Base-by-base conservation (phyloP, 2,888 invertebrate species). In the Pelosia muscerda region DNA sequence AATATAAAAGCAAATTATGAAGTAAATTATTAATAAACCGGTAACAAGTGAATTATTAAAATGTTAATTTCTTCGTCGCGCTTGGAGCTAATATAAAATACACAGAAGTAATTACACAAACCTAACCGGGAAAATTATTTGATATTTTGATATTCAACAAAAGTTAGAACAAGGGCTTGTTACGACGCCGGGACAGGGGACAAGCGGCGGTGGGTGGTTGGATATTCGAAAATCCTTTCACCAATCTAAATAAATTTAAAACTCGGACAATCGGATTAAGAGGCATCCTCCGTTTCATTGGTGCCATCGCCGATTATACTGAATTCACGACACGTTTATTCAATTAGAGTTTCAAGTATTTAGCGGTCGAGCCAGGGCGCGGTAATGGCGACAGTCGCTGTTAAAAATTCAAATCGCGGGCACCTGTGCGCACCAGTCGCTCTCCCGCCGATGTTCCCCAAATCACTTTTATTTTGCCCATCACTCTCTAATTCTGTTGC, bases 281-380 rank as follows among this genome's bases (percentile, higher is more conserved):
- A 63, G 71, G 76, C 79, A 62, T 78, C 72, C 65, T 81, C 73
- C 83, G 82, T 81, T 79, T 83, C 81, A 86, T 85, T 81, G 84
- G 78, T 63, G 74, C 81, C 74, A 75, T 77, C 81, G 81, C 78
- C 87, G 88, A 89, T 89, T 85, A 88, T 87, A 86, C 82, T 76
- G 84, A 79, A 86, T 86, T 84, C 85, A 82, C 82, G 86, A 90
- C 90, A 90, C 90, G 90, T 88, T 89, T 90, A 90, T 90, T 90
- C 90, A 90, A 90, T 90, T 90, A 90, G 90, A 88, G 82, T 85
- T 86, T 82, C 83, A 86, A 89, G 89, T 89, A 88, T 89, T 89
- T 88, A 88, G 86, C 86, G 85, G 84, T 69, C 66, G 78, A 76
- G 68, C 77, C 65, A 71, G 75, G 79, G 79, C 66, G 77, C 77